Conservation (phyloP, 2,113 vertebrate genomes). For the Capra hircus region DNA sequence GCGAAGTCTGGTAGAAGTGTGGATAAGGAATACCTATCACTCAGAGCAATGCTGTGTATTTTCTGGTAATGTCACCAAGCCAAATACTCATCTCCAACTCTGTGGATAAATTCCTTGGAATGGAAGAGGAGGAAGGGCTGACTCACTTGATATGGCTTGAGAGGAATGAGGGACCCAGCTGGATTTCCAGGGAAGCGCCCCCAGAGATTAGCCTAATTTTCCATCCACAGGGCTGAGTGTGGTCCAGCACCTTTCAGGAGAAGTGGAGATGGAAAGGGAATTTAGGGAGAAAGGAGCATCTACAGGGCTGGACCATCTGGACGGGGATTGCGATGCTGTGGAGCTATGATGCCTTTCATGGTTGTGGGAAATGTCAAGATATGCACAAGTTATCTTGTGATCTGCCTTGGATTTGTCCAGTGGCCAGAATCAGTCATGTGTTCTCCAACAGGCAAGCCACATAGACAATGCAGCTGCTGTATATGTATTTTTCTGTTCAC, state of each 20-base stretch:
- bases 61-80: background rate
- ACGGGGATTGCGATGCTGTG: background rate
- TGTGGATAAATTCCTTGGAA: slow-evolving; percentile 19
- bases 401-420: background rate
- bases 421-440: background rate
- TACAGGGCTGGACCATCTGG: background rate
- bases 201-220: background rate
- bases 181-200: slow-evolving; percentile 13
- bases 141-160: background rate
- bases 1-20: background rate
- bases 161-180: background rate
- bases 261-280: background rate
- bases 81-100: background rate
- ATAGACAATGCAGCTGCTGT: background rate
- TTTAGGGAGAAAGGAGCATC: background rate
- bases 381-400: background rate
- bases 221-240: background rate
- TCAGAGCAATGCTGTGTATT: background rate
- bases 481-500: background rate
- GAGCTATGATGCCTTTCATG: background rate
- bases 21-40: background rate
- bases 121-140: background rate
- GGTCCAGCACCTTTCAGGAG: background rate
- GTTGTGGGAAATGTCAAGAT: background rate
- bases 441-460: background rate